Evolutionary conservation across 2,888 invertebrate genomes (phyloP), one percentile per base, ranked within the genome.

Genomic region (Drosophila anomelani): DNA sequence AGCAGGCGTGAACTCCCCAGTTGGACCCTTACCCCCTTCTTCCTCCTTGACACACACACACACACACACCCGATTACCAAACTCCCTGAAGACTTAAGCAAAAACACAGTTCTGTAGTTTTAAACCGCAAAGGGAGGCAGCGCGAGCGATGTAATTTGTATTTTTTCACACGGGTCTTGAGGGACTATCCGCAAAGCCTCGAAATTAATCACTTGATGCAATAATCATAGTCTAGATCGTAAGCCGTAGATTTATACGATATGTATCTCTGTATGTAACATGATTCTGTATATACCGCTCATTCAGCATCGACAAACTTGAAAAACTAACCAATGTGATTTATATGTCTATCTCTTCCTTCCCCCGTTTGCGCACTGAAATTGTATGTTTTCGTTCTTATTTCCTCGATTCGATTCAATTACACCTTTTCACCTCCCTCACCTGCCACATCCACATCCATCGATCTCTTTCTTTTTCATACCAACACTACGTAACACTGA

Each of bases 171-270:
- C 54, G 17, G 32, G 47, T 47, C 34, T 17, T 38, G 29, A 38
- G 41, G 41, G 41, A 41, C 17, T 17, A 10, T 60, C 29, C 29
- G 20, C 61, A 57, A 68, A 75, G 69, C 78, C 72, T 49, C 53
- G 53, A 41, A 56, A 58, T 39, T 12, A 23, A 4, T 20, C 20
- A 49, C 49, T 49, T 32, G 54, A 38, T 49, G 53, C 26, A 53
- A 32, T 32, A 32, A 71, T 17, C 38, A 49, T 69, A 75, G 70
- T 29, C n/a, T 80, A 84, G 67, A 47, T 41, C 12, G 38, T 86
- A 86, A 86, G 81, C 32, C 12, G 9, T 69, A 75, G 58, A 70
- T 76, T 66, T 76, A 66, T 78, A 77, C 41, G 49, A 39, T 70
- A 43, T 59, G 58, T 58, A 58, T 26, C 43, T 20, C 56, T 70